These are phyloP conservation scores for Brachynemurus nebulosus DNA, from an alignment of 2,888 invertebrate genomes.

Conservation along the genomic window DNA sequence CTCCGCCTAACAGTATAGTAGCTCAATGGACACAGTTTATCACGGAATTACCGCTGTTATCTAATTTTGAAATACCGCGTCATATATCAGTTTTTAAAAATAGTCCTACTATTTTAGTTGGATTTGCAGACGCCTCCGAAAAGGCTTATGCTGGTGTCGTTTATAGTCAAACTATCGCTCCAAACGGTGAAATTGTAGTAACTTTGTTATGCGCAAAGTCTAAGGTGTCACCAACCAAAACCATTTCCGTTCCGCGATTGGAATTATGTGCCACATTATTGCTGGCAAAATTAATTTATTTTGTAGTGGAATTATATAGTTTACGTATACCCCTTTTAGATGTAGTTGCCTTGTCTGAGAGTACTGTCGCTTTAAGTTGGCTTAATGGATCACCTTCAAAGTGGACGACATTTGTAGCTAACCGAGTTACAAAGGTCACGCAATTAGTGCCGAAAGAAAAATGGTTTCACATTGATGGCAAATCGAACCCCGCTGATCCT, in stretches of 20 bases:
- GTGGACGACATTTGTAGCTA: not conserved
- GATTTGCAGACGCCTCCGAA: constrained; percentile 12
- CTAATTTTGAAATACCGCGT: constrained; percentile 6
- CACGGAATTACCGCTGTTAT: constrained; percentile 8
- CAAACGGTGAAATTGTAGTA: constrained; percentile 2
- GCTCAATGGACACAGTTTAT: constrained; percentile 7
- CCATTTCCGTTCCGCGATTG: too few relatives aligned
- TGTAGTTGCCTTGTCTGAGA: too few relatives aligned
- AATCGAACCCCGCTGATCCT: too few relatives aligned
- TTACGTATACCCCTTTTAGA: too few relatives aligned
- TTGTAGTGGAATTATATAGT: too few relatives aligned
- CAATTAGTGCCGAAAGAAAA: too few relatives aligned
- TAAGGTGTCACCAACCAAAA: too few relatives aligned
- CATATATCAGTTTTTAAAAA: not conserved
- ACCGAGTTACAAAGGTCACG: not conserved
- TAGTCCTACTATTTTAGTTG: constrained; percentile 9
- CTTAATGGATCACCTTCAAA: not conserved
- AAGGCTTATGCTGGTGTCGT: constrained; percentile 13
- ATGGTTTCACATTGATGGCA: too few relatives aligned
- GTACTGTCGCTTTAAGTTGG: too few relatives aligned
- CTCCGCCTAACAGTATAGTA: constrained; percentile 7
- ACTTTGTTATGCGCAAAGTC: too few relatives aligned
- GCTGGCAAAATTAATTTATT: too few relatives aligned
- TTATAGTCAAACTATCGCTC: constrained; percentile 11
- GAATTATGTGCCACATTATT: too few relatives aligned